Evolutionary conservation across 1,140 invertebrate genomes (phyloP).

Genomic region (Eulimnadia texana): DNA sequence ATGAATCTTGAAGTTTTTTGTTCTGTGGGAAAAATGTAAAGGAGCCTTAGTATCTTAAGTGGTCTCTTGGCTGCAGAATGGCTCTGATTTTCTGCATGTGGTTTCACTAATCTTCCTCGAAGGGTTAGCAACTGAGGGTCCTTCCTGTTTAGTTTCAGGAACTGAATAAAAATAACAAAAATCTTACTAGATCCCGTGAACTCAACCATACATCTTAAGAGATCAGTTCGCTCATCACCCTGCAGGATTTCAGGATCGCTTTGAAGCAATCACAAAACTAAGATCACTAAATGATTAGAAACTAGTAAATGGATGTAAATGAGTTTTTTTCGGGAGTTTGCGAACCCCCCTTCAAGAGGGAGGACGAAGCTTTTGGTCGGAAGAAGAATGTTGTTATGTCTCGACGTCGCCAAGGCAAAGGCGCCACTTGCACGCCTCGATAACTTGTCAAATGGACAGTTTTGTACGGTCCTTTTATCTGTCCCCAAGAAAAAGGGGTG

Average conservation of each 20-base stretch:
- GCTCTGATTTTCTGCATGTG: background rate
- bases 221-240: too few species aligned
- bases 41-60: background rate
- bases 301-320: background rate
- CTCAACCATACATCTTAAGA: too few species aligned
- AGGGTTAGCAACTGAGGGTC: background rate
- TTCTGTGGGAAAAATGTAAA: too few species aligned
- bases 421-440: background rate
- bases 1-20: too few species aligned
- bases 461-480: too few species aligned
- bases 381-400: background rate
- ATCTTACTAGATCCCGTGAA: too few species aligned
- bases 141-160: too few species aligned
- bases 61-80: background rate
- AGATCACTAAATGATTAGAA: too few species aligned
- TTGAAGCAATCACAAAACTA: too few species aligned
- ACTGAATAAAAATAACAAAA: too few species aligned
- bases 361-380: background rate
- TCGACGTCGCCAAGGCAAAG: background rate
- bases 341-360: background rate
- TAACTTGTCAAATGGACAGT: background rate
- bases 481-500: too few species aligned
- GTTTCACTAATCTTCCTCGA: background rate
- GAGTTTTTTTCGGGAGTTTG: background rate
- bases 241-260: too few species aligned